Conservation (phyloP, 2,797 vertebrate species). For the Diplodus puntazzo region DNA sequence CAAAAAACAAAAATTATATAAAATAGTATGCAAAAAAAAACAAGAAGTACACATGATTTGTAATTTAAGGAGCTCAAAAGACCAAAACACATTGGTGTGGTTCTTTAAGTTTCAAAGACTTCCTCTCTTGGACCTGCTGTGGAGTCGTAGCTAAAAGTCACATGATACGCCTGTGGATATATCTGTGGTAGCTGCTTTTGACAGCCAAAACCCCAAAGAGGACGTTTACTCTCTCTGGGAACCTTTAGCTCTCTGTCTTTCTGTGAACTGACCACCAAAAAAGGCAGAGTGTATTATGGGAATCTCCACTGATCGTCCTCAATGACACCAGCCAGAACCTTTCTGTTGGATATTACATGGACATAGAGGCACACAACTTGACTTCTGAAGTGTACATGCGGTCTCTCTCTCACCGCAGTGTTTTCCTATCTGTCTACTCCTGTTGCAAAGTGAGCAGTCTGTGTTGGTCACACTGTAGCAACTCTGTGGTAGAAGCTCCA, state of each 20-base stretch:
- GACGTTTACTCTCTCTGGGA: neutral
- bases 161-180: slow-evolving; percentile 28
- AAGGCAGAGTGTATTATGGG: slow-evolving; percentile 32
- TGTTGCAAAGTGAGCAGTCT: slow-evolving; percentile 54
- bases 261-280: slow-evolving; percentile 31
- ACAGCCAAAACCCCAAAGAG: slow-evolving; percentile 38
- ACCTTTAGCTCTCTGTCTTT: slow-evolving; percentile 9
- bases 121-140: slow-evolving; percentile 25
- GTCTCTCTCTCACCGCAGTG: slow-evolving; percentile 2
- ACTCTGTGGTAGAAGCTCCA: slow-evolving; percentile 71
- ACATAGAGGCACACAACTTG: slow-evolving; percentile 6
- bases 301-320: slow-evolving; percentile 39
- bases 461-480: slow-evolving; percentile 59
- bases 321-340: slow-evolving; percentile 52
- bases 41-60: neutral
- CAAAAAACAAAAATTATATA: neutral
- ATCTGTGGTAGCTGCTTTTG: slow-evolving; percentile 39
- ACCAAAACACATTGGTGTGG: neutral
- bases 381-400: slow-evolving; percentile 36
- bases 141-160: slow-evolving; percentile 27
- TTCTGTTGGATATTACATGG: slow-evolving; percentile 10
- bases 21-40: neutral
- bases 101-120: neutral
- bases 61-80: neutral
- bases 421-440: slow-evolving; percentile 39